Evolutionary conservation across 2,797 vertebrate species (phyloP), one percentile per base, ranked within the genome.

Genomic region (Allobates femoralis): DNA sequence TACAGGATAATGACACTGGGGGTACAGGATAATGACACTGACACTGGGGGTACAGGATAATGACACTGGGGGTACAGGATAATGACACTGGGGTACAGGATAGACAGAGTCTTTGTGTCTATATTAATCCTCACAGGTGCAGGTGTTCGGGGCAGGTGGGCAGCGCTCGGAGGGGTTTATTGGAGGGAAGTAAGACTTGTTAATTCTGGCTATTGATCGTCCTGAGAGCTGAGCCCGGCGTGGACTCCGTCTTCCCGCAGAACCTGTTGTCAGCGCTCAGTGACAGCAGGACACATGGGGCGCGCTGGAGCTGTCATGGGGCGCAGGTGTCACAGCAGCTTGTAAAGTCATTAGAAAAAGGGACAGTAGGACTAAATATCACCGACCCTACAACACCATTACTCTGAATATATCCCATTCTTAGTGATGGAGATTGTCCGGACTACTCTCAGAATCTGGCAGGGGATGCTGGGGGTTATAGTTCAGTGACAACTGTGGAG

Each of bases 311-410:
- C 79, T 67, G 80, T 86, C 73, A 50, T 32, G 51, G 66, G 3
- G 30, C 79, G 67, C 79, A 82, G 79, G 73, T 86, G 85, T 79
- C 32, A 32, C 0, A 30, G 23, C 85, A 83, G 58, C 85, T 78
- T 82, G 85, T 28, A 86, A 83, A 83, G 1, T 73, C 73, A 86
- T 83, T 60, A 86, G 85, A n/a, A 11, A 46, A n/a, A n/a, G n/a
- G n/a, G n/a, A n/a, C n/a, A n/a, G n/a, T n/a, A n/a, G n/a, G n/a
- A n/a, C n/a, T n/a, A n/a, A n/a, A n/a, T n/a, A n/a, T n/a, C n/a
- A n/a, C n/a, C n/a, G n/a, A n/a, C n/a, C n/a, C n/a, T n/a, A n/a
- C n/a, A n/a, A n/a, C n/a, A n/a, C n/a, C n/a, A n/a, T n/a, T n/a
- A n/a, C n/a, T n/a, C n/a, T n/a, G n/a, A n/a, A n/a, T n/a, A 56